phyloP scores from a whole-genome alignment of 2,888 invertebrate species.

The Heliconius erato region DNA sequence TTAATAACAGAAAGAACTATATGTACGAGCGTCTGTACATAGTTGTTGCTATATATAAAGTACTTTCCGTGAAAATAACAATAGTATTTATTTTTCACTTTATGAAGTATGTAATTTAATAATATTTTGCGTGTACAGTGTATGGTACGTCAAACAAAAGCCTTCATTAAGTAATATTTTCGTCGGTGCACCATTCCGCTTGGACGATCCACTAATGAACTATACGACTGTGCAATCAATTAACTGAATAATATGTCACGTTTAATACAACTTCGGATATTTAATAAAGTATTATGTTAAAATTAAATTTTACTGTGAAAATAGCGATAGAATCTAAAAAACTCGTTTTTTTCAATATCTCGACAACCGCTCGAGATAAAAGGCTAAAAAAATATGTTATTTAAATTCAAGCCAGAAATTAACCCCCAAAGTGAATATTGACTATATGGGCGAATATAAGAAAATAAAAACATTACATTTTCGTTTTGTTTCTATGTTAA shows the following conservation, averaged over 20 bases:
- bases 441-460: too few species aligned
- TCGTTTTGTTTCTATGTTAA: not conserved
- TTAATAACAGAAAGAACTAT: too few species aligned
- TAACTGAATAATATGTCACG: conserved; percentile 10
- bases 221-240: conserved; percentile 23
- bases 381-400: too few species aligned
- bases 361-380: too few species aligned
- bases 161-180: conserved; percentile 22
- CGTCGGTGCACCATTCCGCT: conserved; percentile 8
- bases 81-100: not conserved
- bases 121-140: not conserved
- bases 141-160: not conserved
- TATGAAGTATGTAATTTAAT: not conserved
- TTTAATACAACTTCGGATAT: not conserved
- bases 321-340: too few species aligned
- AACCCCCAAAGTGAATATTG: too few species aligned
- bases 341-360: too few species aligned
- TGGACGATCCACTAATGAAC: conserved; percentile 21
- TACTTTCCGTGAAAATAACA: too few species aligned
- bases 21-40: too few species aligned
- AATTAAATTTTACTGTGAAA: too few species aligned
- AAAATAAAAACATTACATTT: not conserved
- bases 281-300: not conserved
- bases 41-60: too few species aligned
- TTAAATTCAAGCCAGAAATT: too few species aligned